These are phyloP conservation scores for Eulithis testata DNA, from an alignment of 2,888 invertebrate species.

Conservation along the genomic window DNA sequence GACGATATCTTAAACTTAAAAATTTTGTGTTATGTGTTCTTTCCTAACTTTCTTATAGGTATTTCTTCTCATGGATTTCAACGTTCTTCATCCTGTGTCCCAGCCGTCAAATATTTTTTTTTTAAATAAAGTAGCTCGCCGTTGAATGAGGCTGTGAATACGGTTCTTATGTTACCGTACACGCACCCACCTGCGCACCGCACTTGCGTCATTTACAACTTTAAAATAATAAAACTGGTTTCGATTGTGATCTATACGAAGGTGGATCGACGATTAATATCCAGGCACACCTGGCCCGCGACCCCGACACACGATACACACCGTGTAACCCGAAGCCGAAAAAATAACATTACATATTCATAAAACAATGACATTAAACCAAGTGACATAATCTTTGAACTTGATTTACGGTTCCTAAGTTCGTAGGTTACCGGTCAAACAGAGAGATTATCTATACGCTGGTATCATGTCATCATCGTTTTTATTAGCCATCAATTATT, in stretches of 20 bases:
- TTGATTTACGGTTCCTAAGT: constrained; percentile 38
- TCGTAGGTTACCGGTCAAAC: constrained; percentile 38
- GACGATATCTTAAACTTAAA: too few relatives aligned
- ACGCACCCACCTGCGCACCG: constrained; percentile 75
- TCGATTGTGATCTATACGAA: constrained; percentile 81
- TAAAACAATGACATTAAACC: constrained; percentile 57
- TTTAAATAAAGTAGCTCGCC: constrained; percentile 37
- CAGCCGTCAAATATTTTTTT: too few relatives aligned
- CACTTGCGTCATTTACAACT: constrained; percentile 83
- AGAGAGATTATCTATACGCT: constrained; percentile 36
- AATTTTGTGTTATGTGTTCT: too few relatives aligned
- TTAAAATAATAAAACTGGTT: constrained; percentile 84
- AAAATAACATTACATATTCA: constrained; percentile 62
- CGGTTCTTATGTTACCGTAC: constrained; percentile 63
- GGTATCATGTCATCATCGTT: constrained; percentile 35
- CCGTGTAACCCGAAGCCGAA: constrained; percentile 57
- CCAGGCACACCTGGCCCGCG: constrained; percentile 71
- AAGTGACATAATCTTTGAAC: constrained; percentile 53
- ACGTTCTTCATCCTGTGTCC: too few relatives aligned
- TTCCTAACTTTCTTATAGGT: too few relatives aligned
- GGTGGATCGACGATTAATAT: constrained; percentile 78
- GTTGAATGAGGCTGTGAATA: constrained; percentile 53
- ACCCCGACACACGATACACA: constrained; percentile 51
- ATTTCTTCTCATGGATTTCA: too few relatives aligned
- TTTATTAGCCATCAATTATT: constrained; percentile 30